A percentile compares a stretch with the other conserved stretches of the same genome.
phyloP scores from a whole-genome alignment of 2,888 invertebrate genomes.

The Nudaria mundana region DNA sequence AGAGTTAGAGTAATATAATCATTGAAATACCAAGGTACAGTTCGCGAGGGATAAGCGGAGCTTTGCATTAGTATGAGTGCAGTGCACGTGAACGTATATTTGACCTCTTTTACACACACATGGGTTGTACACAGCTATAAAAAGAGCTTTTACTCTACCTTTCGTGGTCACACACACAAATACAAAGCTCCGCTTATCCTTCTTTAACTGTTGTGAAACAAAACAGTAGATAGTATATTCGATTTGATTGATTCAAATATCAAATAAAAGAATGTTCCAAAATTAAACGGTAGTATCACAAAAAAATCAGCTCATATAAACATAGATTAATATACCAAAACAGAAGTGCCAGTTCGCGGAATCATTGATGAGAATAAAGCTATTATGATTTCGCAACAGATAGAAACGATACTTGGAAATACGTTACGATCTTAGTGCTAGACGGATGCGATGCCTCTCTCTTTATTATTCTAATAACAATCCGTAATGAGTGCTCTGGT shows the following conservation, averaged over 20 bases:
- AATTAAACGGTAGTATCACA: constrained; percentile 44
- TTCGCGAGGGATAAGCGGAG: too few relatives aligned
- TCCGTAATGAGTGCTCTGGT: constrained; percentile 80
- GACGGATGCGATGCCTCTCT: constrained; percentile 71
- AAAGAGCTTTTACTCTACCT: too few relatives aligned
- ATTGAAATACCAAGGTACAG: too few relatives aligned
- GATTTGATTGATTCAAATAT: too few relatives aligned
- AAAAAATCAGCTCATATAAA: constrained; percentile 62
- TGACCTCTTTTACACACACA: too few relatives aligned
- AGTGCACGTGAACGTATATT: too few relatives aligned
- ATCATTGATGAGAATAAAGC: constrained; percentile 65
- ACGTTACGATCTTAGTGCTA: constrained; percentile 65
- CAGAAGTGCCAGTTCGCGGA: constrained; percentile 76
- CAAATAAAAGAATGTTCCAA: constrained; percentile 34
- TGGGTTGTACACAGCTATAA: too few relatives aligned
- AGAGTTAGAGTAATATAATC: too few relatives aligned
- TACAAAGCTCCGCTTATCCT: too few relatives aligned
- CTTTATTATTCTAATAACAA: constrained; percentile 82
- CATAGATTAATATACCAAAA: constrained; percentile 72
- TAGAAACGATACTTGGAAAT: constrained; percentile 62
- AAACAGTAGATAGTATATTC: not conserved
- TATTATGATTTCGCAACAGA: constrained; percentile 72
- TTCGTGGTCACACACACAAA: too few relatives aligned
- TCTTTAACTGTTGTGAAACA: too few relatives aligned
- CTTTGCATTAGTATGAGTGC: too few relatives aligned